Base-by-base conservation (phyloP, 2,113 vertebrate genomes). In the Phrynosoma platyrhinos region DNA sequence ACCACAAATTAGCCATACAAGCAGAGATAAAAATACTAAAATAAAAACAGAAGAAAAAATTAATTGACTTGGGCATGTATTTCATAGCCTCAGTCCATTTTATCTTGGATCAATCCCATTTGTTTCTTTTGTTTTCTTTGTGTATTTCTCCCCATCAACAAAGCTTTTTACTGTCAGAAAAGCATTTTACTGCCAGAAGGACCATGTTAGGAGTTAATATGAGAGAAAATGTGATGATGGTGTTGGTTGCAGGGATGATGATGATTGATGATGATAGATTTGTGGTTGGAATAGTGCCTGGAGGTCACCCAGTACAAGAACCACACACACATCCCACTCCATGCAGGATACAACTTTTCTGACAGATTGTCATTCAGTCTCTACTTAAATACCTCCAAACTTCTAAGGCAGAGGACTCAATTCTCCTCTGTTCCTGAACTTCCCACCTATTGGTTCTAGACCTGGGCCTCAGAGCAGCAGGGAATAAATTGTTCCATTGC, bases 1-100 rank as follows among this genome's bases (percentile, higher is more conserved):
- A 90, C 80, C 81, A 81, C 32, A 21, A 82, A 68, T 68, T 62
- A 88, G 40, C 58, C n/a, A 27, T 83, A 25, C 58, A 68, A 30
- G 58, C 58, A 68, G 27, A 20, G 30, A 5, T n/a, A 88, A 30
- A 68, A 30, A 68, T 21, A 52, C 9, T 36, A 83, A 87, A 83
- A 80, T n/a, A 80, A 86, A 82, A 64, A 36, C 3, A 9, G 30
- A 76, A 75, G 79, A 27, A 27, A 75, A 18, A 52, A 76, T 6
- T 64, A 36, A 76, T 68, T 75, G 74, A 40, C 13, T 62, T 81
- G 53, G 12, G 74, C 58, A 62, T 16, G 25, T 66, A 52, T 27
- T 47, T 1, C 27, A 13, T 72, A 20, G 20, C 55, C 25, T 64
- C 74, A 64, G 25, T 10, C 13, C 23, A 85, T 62, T 84, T 18